These are phyloP conservation scores for Perccottus glenii DNA, from an alignment of 2,113 vertebrate genomes.

Conservation along the genomic window DNA sequence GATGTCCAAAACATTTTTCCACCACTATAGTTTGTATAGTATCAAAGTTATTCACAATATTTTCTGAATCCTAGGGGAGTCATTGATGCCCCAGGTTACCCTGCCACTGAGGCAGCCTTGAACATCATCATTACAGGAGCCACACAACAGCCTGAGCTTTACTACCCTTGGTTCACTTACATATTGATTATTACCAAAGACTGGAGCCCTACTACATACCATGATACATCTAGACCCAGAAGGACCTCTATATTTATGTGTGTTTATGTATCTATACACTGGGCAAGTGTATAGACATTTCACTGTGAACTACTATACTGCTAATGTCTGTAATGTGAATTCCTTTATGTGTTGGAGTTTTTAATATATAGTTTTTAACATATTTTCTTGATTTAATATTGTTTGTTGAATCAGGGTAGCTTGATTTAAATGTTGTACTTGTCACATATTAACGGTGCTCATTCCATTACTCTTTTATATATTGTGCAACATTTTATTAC, in stretches of 20 bases:
- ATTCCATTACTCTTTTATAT: not conserved
- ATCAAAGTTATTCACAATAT: not conserved
- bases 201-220: constrained; percentile 75
- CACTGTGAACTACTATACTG: not conserved
- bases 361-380: not conserved
- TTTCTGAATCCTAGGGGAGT: constrained; percentile 68
- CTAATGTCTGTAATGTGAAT: not conserved
- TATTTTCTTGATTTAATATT: too few species aligned
- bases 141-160: constrained; percentile 68
- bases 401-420: too few species aligned
- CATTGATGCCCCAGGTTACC: constrained; percentile 67
- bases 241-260: not conserved
- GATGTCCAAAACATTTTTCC: too few species aligned
- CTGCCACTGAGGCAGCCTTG: constrained; percentile 81
- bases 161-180: constrained; percentile 81
- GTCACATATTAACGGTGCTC: not conserved
- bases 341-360: not conserved
- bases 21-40: too few species aligned
- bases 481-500: not conserved
- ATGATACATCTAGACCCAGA: constrained; percentile 24
- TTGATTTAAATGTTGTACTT: too few species aligned
- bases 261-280: not conserved
- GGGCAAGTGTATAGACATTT: not conserved
- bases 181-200: constrained; percentile 63
- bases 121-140: constrained; percentile 81